phyloP scores from a whole-genome alignment of 1,140 invertebrate species.

The Caerostris darwini region DNA sequence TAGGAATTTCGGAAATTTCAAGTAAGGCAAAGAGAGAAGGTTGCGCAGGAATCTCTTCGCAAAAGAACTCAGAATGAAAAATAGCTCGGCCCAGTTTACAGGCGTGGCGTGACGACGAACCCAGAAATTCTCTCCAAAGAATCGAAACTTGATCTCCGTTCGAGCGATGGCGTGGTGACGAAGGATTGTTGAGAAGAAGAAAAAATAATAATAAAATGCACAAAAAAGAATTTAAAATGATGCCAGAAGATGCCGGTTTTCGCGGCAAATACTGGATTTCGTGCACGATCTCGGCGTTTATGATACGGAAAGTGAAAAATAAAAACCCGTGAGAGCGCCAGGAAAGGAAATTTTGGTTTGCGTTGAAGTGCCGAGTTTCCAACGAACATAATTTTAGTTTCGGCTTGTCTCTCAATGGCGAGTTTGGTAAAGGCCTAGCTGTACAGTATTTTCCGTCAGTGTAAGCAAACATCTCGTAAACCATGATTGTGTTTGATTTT shows the following conservation, averaged over 20 bases:
- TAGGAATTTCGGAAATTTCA: neutral
- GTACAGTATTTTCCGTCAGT: neutral
- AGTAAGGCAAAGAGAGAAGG: neutral
- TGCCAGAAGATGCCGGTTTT: constrained; percentile 22
- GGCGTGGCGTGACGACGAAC: constrained; percentile 1
- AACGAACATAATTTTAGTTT: neutral
- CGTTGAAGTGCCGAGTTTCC: neutral
- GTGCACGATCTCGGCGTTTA: constrained; percentile 65
- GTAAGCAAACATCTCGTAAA: neutral
- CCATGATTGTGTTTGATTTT: neutral
- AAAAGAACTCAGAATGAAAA: neutral
- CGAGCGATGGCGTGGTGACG: neutral
- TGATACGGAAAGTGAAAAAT: constrained; percentile 67
- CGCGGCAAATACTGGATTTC: constrained; percentile 61
- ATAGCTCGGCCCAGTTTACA: constrained; percentile 34
- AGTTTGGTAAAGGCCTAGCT: neutral
- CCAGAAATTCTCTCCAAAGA: neutral
- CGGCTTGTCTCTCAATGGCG: neutral
- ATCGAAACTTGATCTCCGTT: constrained; percentile 47
- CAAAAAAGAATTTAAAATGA: neutral
- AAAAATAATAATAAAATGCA: no score
- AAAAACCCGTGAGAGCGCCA: neutral
- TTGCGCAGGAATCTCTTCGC: neutral
- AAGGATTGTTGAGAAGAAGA: neutral
- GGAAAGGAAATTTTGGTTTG: neutral